phyloP scores from a whole-genome alignment of 1,140 invertebrate species.

The Papilio machaon region DNA sequence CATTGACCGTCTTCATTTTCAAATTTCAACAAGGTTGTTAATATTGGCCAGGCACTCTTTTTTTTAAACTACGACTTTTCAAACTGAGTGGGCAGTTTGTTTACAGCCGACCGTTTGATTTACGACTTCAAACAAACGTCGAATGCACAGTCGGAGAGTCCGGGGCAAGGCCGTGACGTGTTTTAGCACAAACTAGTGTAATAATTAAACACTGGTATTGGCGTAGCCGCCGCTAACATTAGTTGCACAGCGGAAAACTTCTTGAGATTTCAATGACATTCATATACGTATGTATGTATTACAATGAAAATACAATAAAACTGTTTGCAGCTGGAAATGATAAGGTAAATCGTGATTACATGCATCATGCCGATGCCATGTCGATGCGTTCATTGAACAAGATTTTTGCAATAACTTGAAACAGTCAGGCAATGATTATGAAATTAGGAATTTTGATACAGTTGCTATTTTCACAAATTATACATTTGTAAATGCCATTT shows the following conservation, averaged over 20 bases:
- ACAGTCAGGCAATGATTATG: not conserved
- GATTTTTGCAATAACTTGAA: slow-evolving; percentile 3
- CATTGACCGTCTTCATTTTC: slow-evolving; percentile 42
- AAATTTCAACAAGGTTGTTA: slow-evolving; percentile 58
- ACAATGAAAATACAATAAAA: slow-evolving; percentile 11
- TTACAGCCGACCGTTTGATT: slow-evolving; percentile 67
- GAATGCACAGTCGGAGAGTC: slow-evolving; percentile 50
- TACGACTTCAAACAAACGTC: slow-evolving; percentile 57
- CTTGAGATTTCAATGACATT: slow-evolving; percentile 16
- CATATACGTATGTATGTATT: slow-evolving; percentile 5
- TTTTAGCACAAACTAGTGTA: slow-evolving; percentile 51
- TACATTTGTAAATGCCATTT: not conserved
- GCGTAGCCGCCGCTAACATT: slow-evolving; percentile 15
- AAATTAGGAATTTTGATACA: not conserved
- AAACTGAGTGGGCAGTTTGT: slow-evolving; percentile 64
- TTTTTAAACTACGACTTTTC: slow-evolving; percentile 52
- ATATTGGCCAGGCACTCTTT: slow-evolving; percentile 53
- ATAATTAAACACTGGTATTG: slow-evolving; percentile 40
- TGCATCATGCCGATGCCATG: slow-evolving; percentile 13
- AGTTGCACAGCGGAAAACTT: slow-evolving; percentile 6
- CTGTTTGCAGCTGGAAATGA: not conserved
- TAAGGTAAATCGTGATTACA: slow-evolving; percentile 21
- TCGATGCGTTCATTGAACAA: not conserved
- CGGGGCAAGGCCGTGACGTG: slow-evolving; percentile 59
- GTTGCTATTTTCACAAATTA: not conserved